Percentiles rank a stretch among this genome's conserved stretches.
Evolutionary conservation across 2,888 invertebrate species (phyloP).

Genomic region (Pyrgus malvae): DNA sequence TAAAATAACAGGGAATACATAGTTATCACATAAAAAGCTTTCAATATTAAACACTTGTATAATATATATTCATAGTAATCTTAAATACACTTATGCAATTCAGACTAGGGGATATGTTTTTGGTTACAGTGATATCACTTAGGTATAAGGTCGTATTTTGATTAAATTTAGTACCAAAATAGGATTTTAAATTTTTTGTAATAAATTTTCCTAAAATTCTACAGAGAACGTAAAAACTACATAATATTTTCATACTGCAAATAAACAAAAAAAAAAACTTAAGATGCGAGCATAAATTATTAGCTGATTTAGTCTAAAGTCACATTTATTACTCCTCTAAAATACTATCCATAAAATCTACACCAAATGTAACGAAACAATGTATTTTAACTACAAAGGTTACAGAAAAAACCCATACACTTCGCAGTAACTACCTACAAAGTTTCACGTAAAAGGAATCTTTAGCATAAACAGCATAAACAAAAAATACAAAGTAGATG

Average conservation of each 20-base stretch:
- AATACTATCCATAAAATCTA: slow-evolving; percentile 51
- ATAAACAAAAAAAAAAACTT: not conserved
- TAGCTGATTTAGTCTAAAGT: slow-evolving; percentile 55
- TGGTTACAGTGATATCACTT: slow-evolving; percentile 70
- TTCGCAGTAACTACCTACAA: not conserved
- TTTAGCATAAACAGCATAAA: no score
- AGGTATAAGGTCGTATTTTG: slow-evolving; percentile 31
- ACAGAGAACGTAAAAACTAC: not conserved
- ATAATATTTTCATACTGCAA: not conserved
- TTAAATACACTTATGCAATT: slow-evolving; percentile 50
- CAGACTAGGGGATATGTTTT: slow-evolving; percentile 78
- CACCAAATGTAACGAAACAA: slow-evolving; percentile 45
- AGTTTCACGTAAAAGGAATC: not conserved
- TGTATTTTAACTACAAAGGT: slow-evolving; percentile 31
- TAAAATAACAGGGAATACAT: slow-evolving; percentile 17
- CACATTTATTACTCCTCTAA: slow-evolving; percentile 76
- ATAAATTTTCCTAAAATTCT: no score
- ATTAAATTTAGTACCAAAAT: not conserved
- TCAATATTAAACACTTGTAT: slow-evolving; percentile 38
- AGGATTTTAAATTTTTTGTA: not conserved
- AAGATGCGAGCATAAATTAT: no score
- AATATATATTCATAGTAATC: slow-evolving; percentile 42
- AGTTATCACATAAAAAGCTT: slow-evolving; percentile 45
- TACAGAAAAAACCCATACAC: not conserved
- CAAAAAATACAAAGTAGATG: no score